These are phyloP conservation scores for Anguilla japonica DNA, from an alignment of 2,113 vertebrate species.

Conservation along the genomic window DNA sequence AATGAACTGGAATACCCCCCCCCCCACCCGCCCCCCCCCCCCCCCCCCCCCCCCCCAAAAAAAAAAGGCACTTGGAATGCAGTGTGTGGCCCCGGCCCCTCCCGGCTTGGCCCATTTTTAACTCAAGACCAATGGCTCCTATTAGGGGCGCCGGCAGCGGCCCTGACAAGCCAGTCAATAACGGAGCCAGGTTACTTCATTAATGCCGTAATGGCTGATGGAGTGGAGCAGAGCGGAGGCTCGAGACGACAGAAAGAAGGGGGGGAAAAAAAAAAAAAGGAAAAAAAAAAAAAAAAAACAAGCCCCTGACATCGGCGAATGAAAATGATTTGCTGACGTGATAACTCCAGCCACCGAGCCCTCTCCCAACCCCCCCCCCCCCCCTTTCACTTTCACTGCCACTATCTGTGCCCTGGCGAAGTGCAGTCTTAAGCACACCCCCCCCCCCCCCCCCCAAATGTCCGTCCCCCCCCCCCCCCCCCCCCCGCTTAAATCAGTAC, in stretches of 20 bases:
- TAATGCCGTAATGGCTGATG: conserved; percentile 94
- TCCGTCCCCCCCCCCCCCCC: too few species aligned
- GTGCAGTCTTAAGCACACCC: too few species aligned
- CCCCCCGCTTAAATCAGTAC: not conserved
- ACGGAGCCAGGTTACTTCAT: conserved; percentile 99
- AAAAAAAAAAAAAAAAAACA: conserved; percentile 74
- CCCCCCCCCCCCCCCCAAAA: conserved; percentile 20
- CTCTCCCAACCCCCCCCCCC: too few species aligned
- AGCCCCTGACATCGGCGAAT: conserved; percentile 88
- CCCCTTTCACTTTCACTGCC: too few species aligned
- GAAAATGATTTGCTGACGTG: conserved; percentile 86
- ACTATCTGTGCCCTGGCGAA: too few species aligned
- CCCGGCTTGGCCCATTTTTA: conserved; percentile 88
- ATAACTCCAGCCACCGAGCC: not conserved
- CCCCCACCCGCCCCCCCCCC: too few species aligned
- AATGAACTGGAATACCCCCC: conserved; percentile 41
- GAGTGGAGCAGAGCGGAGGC: conserved; percentile 53
- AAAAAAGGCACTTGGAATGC: conserved; percentile 83
- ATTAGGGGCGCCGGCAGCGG: conserved; percentile 95
- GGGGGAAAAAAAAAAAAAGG: too few species aligned
- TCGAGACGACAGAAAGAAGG: too few species aligned
- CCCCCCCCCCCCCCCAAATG: too few species aligned
- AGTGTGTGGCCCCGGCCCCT: conserved; percentile 79
- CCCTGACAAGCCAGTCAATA: conserved; percentile 98
- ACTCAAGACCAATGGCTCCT: conserved; percentile 98